Base-by-base conservation (phyloP, 2,888 invertebrate species). In the Dynastes grantii region DNA sequence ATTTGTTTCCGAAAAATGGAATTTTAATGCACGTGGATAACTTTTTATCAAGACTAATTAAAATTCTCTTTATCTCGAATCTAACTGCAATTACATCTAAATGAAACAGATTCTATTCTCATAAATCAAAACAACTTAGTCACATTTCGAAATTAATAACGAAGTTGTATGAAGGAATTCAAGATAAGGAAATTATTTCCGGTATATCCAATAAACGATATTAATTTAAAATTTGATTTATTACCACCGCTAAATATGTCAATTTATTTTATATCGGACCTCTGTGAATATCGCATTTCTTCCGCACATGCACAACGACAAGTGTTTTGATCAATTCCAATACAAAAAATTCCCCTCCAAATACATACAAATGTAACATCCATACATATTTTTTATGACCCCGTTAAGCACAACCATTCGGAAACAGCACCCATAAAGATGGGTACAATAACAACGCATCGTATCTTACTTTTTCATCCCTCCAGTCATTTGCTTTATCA, bases 391-490 rank as follows among this genome's bases (percentile, higher is more conserved):
- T 49, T 37, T 68, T 68, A 68, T n/a, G 68, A 27, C 29, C 27
- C 68, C 27, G 51, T 51, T 68, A 51, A 29, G 51, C 29, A 29
- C 22, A 68, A 68, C 68, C 68, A 68, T 68, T 68, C 51, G 68
- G 40, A 68, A 51, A 51, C 27, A 53, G 68, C 27, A 51, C 6
- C 16, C n/a, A 53, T 68, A 68, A 49, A 29, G 51, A 68, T 40
- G 68, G 68, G 16, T 27, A 51, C 51, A 68, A 68, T 68, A 68
- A 51, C 68, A 68, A 68, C 68, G 49, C n/a, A 68, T 68, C 68
- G 68, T 73, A 71, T 58, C 55, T 73, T 55, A 73, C 58, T 58
- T 73, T 45, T 73, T 73, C 58, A 73, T 58, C 37, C 58, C 55
- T 58, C 58, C 40, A 55, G 73, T 45, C 29, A 45, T 61, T 75